These are phyloP conservation scores for Drosophila auraria DNA, from an alignment of 1,140 invertebrate species.

Conservation along the genomic window DNA sequence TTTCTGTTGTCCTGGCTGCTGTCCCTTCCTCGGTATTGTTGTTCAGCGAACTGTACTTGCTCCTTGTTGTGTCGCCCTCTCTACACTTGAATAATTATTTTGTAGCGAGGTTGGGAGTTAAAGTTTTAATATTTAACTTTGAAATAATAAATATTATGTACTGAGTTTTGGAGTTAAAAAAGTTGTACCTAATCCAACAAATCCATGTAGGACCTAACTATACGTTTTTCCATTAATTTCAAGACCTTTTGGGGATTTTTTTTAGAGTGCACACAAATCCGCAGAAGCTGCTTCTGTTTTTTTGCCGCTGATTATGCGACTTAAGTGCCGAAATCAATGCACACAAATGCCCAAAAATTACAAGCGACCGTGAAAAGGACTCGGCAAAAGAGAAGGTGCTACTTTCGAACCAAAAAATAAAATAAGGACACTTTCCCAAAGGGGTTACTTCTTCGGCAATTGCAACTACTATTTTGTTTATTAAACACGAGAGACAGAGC, in stretches of 20 bases:
- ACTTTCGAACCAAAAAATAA: not conserved
- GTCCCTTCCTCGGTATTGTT: constrained; percentile 40
- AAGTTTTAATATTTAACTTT: not conserved
- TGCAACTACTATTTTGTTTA: constrained; percentile 74
- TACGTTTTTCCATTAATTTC: not conserved
- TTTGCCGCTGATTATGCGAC: constrained; percentile 70
- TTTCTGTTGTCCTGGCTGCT: constrained; percentile 5
- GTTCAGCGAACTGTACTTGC: constrained; percentile 59
- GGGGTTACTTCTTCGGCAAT: constrained; percentile 11
- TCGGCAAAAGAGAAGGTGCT: not conserved
- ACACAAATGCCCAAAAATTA: constrained; percentile 84
- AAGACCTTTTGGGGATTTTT: not conserved
- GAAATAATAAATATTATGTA: not conserved
- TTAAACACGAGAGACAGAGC: constrained; percentile 61
- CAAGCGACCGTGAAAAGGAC: constrained; percentile 50
- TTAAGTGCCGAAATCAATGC: constrained; percentile 85
- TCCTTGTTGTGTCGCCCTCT: constrained; percentile 32
- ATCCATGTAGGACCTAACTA: not conserved
- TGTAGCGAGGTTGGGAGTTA: too few species aligned
- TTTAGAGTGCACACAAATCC: constrained; percentile 48
- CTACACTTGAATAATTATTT: constrained; percentile 20
- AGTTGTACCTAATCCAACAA: too few species aligned
- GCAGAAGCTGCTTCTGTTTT: constrained; percentile 18
- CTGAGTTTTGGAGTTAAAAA: too few species aligned
- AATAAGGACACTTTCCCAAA: not conserved